Evolutionary conservation across 2,888 invertebrate genomes (phyloP).

Genomic region (Neuroscelio doddi): DNA sequence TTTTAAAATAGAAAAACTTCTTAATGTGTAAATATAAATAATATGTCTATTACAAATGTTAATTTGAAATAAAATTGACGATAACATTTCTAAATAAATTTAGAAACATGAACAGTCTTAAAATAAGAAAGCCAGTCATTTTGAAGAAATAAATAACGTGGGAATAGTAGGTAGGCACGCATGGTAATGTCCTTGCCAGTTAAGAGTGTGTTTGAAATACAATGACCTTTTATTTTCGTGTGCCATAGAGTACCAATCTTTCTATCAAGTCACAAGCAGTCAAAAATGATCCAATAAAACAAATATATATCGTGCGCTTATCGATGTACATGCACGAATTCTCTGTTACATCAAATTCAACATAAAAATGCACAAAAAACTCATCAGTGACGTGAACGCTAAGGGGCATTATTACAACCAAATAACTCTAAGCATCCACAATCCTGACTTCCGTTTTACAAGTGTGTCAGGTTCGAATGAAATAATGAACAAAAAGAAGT

Average conservation of each 20-base stretch:
- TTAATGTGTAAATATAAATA: too few species aligned
- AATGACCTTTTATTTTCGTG: too few species aligned
- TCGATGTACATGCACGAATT: conserved; percentile 13
- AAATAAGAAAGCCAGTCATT: too few species aligned
- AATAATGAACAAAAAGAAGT: conserved; percentile 2
- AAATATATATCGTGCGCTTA: conserved; percentile 24
- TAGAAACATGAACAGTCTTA: too few species aligned
- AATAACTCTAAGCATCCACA: conserved; percentile 22
- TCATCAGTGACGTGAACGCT: conserved; percentile 6
- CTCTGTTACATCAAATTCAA: conserved; percentile 21
- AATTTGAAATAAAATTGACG: too few species aligned
- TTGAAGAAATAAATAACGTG: too few species aligned
- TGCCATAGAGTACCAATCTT: conserved; percentile 30
- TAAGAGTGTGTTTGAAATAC: too few species aligned
- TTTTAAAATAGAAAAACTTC: too few species aligned
- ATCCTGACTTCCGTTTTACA: conserved; percentile 10
- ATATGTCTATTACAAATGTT: too few species aligned
- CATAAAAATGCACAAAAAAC: conserved; percentile 20
- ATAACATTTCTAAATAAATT: too few species aligned
- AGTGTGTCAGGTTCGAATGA: conserved; percentile 7
- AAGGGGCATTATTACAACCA: conserved; percentile 20
- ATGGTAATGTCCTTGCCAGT: not conserved
- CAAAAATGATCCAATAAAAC: conserved; percentile 48
- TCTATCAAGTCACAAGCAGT: conserved; percentile 44
- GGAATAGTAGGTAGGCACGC: not conserved